Conservation (phyloP, 2,797 vertebrate species). For the Argya squamiceps region DNA sequence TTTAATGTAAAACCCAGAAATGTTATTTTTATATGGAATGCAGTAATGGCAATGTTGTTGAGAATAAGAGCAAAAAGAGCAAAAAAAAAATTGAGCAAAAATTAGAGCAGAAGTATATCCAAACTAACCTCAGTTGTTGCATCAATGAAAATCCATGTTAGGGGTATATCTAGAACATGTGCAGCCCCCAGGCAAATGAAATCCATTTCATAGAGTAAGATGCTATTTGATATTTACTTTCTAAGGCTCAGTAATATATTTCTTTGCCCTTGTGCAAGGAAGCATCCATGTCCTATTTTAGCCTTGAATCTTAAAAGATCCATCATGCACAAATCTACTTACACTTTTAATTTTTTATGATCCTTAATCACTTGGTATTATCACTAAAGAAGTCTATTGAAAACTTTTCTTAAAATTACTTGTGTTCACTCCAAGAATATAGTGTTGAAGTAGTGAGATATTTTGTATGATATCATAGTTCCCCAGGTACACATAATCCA, state of each 20-base stretch:
- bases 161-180: neutral
- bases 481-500: neutral
- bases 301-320: neutral
- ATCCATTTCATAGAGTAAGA: neutral
- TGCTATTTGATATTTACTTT: neutral
- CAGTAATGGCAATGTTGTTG: neutral
- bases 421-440: neutral
- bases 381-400: neutral
- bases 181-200: neutral
- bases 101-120: neutral
- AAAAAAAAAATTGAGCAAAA: neutral
- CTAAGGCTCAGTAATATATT: neutral
- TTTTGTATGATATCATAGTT: neutral
- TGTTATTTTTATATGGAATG: neutral
- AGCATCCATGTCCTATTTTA: neutral
- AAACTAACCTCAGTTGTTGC: neutral
- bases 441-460: neutral
- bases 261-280: neutral
- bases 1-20: neutral
- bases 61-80: neutral
- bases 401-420: neutral
- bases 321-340: neutral
- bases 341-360: neutral
- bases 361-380: neutral
- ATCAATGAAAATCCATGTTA: neutral